These are phyloP conservation scores for Orycteropus afer DNA, from an alignment of 2,113 vertebrate genomes.

Conservation along the genomic window DNA sequence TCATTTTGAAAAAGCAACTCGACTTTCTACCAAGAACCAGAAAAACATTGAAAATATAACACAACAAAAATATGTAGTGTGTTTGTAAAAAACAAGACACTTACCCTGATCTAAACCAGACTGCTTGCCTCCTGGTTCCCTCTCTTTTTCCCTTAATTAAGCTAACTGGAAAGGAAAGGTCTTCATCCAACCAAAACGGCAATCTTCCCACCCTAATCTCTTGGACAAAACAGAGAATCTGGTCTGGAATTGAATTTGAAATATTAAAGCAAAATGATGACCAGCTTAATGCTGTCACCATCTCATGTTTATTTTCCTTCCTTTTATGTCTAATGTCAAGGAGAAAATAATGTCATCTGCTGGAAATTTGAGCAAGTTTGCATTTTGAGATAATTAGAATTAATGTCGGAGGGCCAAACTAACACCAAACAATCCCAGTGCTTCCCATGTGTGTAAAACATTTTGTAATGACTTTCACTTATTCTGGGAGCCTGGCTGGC, in stretches of 20 bases:
- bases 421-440: constrained; percentile 80
- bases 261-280: constrained; percentile 87
- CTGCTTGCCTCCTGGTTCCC: constrained; percentile 68
- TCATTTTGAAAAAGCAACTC: constrained; percentile 72
- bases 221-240: constrained; percentile 83
- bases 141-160: constrained; percentile 76
- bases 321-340: constrained; percentile 89
- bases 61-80: constrained; percentile 75
- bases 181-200: constrained; percentile 81
- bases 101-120: constrained; percentile 88
- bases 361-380: constrained; percentile 87
- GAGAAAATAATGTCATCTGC: constrained; percentile 88
- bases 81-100: constrained; percentile 78
- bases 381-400: constrained; percentile 90
- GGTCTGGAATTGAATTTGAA: constrained; percentile 85
- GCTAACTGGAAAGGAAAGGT: constrained; percentile 85
- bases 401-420: constrained; percentile 87
- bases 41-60: constrained; percentile 80
- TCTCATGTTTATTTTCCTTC: constrained; percentile 88
- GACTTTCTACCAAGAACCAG: constrained; percentile 67
- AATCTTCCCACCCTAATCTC: constrained; percentile 84
- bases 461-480: constrained; percentile 87
- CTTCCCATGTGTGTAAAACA: constrained; percentile 86
- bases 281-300: constrained; percentile 86
- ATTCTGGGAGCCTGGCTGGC: constrained; percentile 84